A percentile compares a stretch with the other conserved stretches of the same genome.
Conservation (phyloP, 2,113 vertebrate species). For the Canis aureus region DNA sequence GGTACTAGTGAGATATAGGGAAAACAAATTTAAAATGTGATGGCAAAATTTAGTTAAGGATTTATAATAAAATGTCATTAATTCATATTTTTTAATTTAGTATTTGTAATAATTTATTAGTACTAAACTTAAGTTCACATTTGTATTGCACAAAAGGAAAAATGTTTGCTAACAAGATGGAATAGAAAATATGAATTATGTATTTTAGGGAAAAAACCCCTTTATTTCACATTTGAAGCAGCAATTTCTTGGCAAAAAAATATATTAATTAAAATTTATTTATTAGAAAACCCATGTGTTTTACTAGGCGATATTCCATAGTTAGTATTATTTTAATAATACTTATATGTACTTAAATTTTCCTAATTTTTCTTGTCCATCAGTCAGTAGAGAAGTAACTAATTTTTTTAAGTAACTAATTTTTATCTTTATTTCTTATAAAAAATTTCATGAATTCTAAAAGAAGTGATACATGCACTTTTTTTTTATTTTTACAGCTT, state of each 20-base stretch:
- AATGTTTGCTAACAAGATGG: not conserved
- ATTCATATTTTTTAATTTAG: not conserved
- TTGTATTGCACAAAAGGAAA: not conserved
- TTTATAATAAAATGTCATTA: not conserved
- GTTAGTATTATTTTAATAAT: not conserved
- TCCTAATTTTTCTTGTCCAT: not conserved
- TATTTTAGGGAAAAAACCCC: not conserved
- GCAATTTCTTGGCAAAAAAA: not conserved
- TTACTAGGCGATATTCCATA: not conserved
- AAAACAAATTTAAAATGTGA: not conserved
- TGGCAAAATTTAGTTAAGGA: not conserved
- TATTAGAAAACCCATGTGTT: not conserved
- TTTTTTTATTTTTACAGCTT: constrained; percentile 33
- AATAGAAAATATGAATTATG: not conserved
- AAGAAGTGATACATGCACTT: not conserved
- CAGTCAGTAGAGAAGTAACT: not conserved
- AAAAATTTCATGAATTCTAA: not conserved
- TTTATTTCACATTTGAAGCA: not conserved
- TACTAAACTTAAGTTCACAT: not conserved
- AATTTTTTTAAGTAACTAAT: not conserved
- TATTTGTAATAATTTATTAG: not conserved
- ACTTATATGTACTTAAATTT: not conserved
- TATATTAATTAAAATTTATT: not conserved
- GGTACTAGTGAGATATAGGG: not conserved
- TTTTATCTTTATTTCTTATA: constrained; percentile 34